These are phyloP conservation scores for Botia almorhae DNA, from an alignment of 2,797 vertebrate species.

Conservation along the genomic window DNA sequence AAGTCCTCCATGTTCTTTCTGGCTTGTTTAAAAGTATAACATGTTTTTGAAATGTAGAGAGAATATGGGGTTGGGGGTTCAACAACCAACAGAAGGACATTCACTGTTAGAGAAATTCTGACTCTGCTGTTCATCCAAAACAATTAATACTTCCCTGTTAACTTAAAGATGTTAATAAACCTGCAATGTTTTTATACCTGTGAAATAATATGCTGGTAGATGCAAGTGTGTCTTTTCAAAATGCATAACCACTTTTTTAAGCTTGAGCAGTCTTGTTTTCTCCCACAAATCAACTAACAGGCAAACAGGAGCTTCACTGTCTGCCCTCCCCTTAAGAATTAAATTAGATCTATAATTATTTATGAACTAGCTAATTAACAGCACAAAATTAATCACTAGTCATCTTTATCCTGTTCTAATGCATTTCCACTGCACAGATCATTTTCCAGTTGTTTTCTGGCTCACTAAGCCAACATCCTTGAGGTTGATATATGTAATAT, in stretches of 20 bases:
- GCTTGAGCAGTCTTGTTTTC: neutral
- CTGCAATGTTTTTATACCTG: neutral
- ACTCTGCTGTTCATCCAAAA: neutral
- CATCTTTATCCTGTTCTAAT: slow-evolving; percentile 38
- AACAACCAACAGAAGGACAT: neutral
- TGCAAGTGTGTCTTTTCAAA: neutral
- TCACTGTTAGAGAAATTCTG: neutral
- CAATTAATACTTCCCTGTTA: neutral
- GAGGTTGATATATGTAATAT: neutral
- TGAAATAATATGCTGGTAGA: neutral
- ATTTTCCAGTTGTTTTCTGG: slow-evolving; percentile 7
- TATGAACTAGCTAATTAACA: slow-evolving; percentile 66
- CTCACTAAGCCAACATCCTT: neutral
- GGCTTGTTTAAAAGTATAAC: neutral
- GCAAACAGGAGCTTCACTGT: neutral
- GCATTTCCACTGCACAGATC: slow-evolving; percentile 27
- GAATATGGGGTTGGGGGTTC: neutral
- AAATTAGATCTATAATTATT: slow-evolving; percentile 67
- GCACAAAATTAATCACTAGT: slow-evolving; percentile 8
- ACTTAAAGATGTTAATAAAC: neutral
- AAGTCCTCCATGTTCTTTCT: neutral
- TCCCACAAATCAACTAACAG: neutral
- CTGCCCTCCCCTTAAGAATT: slow-evolving; percentile 39
- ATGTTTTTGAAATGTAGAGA: neutral
- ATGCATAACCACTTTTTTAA: neutral